Evolutionary conservation across 2,797 vertebrate species (phyloP), one percentile per base, ranked within the genome.

Genomic region (Hypotaenidia philippensis): DNA sequence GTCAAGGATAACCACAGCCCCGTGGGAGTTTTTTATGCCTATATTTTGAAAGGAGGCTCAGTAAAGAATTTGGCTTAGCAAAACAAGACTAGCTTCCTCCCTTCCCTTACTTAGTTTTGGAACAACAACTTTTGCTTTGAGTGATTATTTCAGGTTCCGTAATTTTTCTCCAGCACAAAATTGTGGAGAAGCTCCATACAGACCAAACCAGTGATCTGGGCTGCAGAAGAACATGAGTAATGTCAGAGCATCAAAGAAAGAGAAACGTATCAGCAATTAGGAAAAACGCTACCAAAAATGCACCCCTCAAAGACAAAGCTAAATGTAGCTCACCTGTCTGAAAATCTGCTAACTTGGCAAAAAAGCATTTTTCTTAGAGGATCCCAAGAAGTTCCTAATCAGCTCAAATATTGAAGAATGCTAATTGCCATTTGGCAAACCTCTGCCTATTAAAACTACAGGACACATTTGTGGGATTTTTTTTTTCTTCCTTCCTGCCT

Each of bases 11-110:
- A 60, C 57, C 65, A 81, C 50, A 93, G 66, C 26, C 47, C 25
- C 45, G 47, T 25, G 23, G 26, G 65, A 57, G 38, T 75, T 88
- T 50, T 50, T 85, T 38, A 55, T 2, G 17, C 86, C 71, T 87
- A 10, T 81, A 83, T 94, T 96, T 94, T 96, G 94, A 95, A 96
- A 92, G 34, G 53, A 92, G 45, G 77, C 55, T 93, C 92, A 92
- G 55, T 23, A 81, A 93, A 93, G 80, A 86, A 94, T 93, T 90
- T 88, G 74, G 57, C 77, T 95, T 91, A 92, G 80, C 72, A 89
- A 92, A 96, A 93, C 94, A 96, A 85, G 45, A 40, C 71, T 77
- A 5, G 13, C 29, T 71, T 89, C 41, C 72, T 50, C 76, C 87
- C 64, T 89, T 88, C 79, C 69, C 49, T 87, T 69, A 89, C 57